A percentile compares a stretch with the other conserved stretches of the same genome.
Evolutionary conservation across 1,140 invertebrate genomes (phyloP).

Genomic region (Leptinotarsa lineolata): DNA sequence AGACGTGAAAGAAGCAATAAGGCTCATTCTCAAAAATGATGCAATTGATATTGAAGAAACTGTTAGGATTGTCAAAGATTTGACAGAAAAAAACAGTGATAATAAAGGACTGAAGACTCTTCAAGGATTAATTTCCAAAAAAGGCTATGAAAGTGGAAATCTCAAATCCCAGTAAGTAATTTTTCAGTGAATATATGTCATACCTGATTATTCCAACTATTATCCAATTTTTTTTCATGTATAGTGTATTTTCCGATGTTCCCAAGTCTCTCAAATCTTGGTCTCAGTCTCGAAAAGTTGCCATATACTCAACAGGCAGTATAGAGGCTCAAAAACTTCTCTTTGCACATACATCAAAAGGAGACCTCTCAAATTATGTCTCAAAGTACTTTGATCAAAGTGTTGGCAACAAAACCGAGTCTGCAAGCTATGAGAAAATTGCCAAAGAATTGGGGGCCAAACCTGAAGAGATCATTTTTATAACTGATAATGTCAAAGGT

Average conservation of each 20-base stretch:
- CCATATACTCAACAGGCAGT: constrained; percentile 91
- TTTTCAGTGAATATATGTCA: too few relatives aligned
- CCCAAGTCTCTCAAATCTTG: constrained; percentile 72
- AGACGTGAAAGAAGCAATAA: constrained; percentile 70
- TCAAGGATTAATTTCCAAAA: constrained; percentile 87
- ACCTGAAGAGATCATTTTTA: constrained; percentile 75
- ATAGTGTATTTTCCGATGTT: constrained; percentile 66
- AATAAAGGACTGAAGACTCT: constrained; percentile 80
- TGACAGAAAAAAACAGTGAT: constrained; percentile 80
- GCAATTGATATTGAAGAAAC: constrained; percentile 65
- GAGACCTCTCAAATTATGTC: constrained; percentile 77
- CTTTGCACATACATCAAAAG: constrained; percentile 75
- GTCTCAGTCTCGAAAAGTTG: constrained; percentile 72
- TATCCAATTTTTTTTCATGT: neutral
- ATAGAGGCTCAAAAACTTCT: constrained; percentile 88
- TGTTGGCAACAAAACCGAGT: constrained; percentile 75
- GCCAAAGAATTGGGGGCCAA: constrained; percentile 66
- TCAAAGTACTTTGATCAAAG: constrained; percentile 86
- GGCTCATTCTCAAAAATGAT: constrained; percentile 52
- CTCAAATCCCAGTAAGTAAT: constrained; percentile 86
- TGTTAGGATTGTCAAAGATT: constrained; percentile 71
- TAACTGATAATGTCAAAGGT: constrained; percentile 61
- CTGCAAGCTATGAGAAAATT: constrained; percentile 77
- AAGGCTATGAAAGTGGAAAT: constrained; percentile 76
- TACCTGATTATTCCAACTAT: too few relatives aligned